Conservation (phyloP, 2,888 invertebrate species). For the Drosophila gaucha region DNA sequence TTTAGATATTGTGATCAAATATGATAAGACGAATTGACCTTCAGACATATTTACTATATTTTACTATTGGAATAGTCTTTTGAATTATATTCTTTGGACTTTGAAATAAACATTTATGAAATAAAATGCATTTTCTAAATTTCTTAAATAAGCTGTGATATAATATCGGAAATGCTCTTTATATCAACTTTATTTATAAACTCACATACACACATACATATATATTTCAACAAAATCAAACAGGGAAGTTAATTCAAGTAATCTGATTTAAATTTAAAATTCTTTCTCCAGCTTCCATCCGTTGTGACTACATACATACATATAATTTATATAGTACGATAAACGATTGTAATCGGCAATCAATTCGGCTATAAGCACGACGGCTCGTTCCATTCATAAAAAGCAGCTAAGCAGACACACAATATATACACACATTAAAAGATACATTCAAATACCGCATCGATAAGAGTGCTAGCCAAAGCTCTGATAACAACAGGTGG, state of each 20-base stretch:
- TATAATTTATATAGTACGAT: too few relatives aligned
- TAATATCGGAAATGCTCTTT: not conserved
- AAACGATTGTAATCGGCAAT: too few relatives aligned
- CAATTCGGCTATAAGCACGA: constrained; percentile 39
- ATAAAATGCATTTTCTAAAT: too few relatives aligned
- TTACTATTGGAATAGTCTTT: too few relatives aligned
- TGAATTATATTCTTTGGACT: too few relatives aligned
- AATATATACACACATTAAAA: too few relatives aligned
- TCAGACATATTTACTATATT: not conserved
- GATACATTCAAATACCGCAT: constrained; percentile 47
- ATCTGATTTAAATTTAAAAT: constrained; percentile 4
- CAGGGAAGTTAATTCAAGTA: constrained; percentile 3
- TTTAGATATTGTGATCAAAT: not conserved
- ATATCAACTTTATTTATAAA: not conserved
- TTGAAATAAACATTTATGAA: too few relatives aligned
- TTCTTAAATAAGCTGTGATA: not conserved
- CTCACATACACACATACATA: not conserved
- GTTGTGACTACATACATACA: too few relatives aligned
- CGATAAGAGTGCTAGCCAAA: constrained; percentile 32
- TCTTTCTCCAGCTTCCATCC: constrained; percentile 2
- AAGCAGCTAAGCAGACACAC: constrained; percentile 6
- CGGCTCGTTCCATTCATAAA: constrained; percentile 63
- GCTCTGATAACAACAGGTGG: constrained; percentile 52
- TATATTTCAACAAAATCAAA: constrained; percentile 12
- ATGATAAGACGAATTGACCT: not conserved